Conservation (phyloP, 2,888 invertebrate species). For the Ochropacha duplaris region DNA sequence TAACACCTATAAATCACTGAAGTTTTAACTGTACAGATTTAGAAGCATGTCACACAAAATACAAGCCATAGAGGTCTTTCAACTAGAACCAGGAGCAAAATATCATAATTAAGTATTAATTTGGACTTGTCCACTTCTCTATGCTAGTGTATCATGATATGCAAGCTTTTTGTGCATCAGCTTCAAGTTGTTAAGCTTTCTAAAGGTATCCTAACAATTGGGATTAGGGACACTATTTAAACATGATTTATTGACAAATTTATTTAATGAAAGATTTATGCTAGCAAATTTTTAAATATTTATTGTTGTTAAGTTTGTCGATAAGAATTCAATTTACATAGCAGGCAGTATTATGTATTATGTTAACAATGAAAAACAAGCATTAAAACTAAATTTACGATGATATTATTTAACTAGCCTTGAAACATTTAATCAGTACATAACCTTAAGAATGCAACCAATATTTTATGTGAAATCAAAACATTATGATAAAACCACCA, state of each 20-base stretch:
- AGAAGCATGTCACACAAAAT: conserved; percentile 5
- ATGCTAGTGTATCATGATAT: not conserved
- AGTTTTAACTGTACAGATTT: not conserved
- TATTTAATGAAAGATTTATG: no score
- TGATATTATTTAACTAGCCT: not conserved
- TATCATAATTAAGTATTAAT: not conserved
- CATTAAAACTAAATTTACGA: not conserved
- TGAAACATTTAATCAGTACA: not conserved
- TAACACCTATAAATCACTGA: conserved; percentile 27
- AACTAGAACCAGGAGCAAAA: not conserved
- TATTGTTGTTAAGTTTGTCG: not conserved
- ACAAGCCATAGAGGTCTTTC: not conserved
- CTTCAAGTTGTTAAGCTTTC: not conserved
- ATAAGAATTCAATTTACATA: not conserved
- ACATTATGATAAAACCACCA: not conserved
- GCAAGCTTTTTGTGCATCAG: not conserved
- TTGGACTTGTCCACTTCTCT: not conserved
- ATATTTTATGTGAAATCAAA: not conserved
- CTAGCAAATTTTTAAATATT: no score
- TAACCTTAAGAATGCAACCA: not conserved
- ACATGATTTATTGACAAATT: not conserved
- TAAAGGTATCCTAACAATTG: no score
- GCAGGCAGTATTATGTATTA: not conserved
- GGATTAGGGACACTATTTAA: no score
- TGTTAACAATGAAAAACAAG: not conserved